Percentiles rank a stretch among this genome's conserved stretches.
Evolutionary conservation across 2,888 invertebrate species (phyloP).

Genomic region (Cheilosia scutellata): DNA sequence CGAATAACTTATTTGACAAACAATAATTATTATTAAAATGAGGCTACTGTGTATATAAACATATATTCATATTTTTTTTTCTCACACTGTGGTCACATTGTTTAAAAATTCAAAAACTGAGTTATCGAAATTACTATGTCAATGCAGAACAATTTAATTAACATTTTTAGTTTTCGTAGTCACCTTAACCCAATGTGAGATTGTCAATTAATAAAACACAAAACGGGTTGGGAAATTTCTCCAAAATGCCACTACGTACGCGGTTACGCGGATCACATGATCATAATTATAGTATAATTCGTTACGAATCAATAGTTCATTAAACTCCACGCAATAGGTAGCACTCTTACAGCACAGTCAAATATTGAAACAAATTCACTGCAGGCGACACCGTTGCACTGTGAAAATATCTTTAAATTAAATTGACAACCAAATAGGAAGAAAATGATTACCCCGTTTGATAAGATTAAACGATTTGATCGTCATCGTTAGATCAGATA

Average conservation of each 20-base stretch:
- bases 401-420: neutral
- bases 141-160: conserved; percentile 9
- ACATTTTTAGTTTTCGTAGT: conserved; percentile 21
- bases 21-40: too few relatives aligned
- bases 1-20: too few relatives aligned
- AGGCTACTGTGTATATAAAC: too few relatives aligned
- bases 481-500: conserved; percentile 65
- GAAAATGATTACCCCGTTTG: conserved; percentile 71
- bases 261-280: conserved; percentile 15
- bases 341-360: conserved; percentile 6
- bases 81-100: too few relatives aligned
- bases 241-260: conserved; percentile 42
- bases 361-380: neutral
- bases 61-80: neutral
- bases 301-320: conserved; percentile 35
- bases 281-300: conserved; percentile 37
- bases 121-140: neutral
- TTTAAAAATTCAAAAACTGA: neutral
- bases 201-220: conserved; percentile 1
- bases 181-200: conserved; percentile 7
- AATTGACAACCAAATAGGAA: neutral
- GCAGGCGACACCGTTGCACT: neutral
- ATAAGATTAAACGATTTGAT: conserved; percentile 77
- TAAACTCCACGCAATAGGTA: conserved; percentile 42
- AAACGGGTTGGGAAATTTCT: conserved; percentile 61